These are phyloP conservation scores for Notocelia uddmanniana DNA, from an alignment of 2,888 invertebrate species.

Conservation along the genomic window DNA sequence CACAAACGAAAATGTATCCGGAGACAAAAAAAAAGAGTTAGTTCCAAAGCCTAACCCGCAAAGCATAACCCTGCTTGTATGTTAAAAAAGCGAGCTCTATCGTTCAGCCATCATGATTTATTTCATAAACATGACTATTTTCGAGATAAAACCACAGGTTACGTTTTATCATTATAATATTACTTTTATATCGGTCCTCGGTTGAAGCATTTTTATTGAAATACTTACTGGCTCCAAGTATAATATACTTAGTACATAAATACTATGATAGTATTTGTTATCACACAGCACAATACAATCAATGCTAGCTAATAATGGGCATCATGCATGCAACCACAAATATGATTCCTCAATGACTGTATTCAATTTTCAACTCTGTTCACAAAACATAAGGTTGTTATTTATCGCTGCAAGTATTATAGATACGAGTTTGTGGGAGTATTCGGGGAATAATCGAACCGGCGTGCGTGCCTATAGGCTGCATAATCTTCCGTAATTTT, in stretches of 20 bases:
- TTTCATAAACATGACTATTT: too few relatives aligned
- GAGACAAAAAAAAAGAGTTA: too few relatives aligned
- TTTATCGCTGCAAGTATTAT: neutral
- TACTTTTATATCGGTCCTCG: too few relatives aligned
- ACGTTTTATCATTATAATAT: neutral
- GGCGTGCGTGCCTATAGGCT: neutral
- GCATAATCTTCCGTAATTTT: constrained; percentile 6
- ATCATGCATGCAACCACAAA: constrained; percentile 36
- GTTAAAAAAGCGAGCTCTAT: too few relatives aligned
- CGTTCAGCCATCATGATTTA: too few relatives aligned
- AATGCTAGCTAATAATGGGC: constrained; percentile 27
- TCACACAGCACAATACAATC: constrained; percentile 21
- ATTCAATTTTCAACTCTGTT: neutral
- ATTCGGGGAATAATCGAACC: neutral
- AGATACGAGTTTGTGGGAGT: neutral
- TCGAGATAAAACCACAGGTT: too few relatives aligned
- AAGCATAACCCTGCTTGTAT: too few relatives aligned
- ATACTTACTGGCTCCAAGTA: neutral
- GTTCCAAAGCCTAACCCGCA: too few relatives aligned
- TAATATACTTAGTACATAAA: constrained; percentile 10
- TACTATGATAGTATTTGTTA: neutral
- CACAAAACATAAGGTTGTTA: neutral
- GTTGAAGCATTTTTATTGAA: neutral
- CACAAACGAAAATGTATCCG: too few relatives aligned
- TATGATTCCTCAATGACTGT: neutral